Evolutionary conservation across 1,140 invertebrate species (phyloP).

Genomic region (Drosophila albomicans): DNA sequence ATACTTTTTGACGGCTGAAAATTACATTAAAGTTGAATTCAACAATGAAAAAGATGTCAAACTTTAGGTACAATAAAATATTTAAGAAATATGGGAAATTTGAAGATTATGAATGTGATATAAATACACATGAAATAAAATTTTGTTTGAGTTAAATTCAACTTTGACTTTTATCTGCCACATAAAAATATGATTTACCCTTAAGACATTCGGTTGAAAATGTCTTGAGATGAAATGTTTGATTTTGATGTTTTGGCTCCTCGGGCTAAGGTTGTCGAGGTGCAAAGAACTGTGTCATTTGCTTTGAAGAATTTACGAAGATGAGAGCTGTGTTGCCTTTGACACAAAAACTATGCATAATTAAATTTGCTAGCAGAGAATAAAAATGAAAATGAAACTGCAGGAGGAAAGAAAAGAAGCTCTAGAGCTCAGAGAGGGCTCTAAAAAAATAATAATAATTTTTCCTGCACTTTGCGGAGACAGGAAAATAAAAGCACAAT

Average conservation of each 20-base stretch:
- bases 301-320: not conserved
- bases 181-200: not conserved
- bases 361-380: conserved; percentile 7
- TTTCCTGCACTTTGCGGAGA: conserved; percentile 43
- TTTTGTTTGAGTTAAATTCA: too few species aligned
- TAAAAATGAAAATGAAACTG: not conserved
- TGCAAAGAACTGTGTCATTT: not conserved
- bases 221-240: conserved; percentile 7
- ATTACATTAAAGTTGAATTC: too few species aligned
- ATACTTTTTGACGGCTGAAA: not conserved
- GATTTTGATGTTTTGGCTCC: not conserved
- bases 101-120: too few species aligned
- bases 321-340: not conserved
- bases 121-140: too few species aligned
- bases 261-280: not conserved
- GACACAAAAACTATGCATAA: conserved; percentile 14
- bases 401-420: not conserved
- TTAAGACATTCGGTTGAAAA: too few species aligned
- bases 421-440: not conserved
- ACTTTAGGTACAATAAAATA: too few species aligned
- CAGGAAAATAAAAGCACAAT: conserved; percentile 4
- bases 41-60: too few species aligned
- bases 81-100: too few species aligned
- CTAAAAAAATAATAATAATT: conserved; percentile 24
- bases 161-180: not conserved